These are phyloP conservation scores for Phalacrocorax brasilianus DNA, from an alignment of 2,113 vertebrate species.

Conservation along the genomic window DNA sequence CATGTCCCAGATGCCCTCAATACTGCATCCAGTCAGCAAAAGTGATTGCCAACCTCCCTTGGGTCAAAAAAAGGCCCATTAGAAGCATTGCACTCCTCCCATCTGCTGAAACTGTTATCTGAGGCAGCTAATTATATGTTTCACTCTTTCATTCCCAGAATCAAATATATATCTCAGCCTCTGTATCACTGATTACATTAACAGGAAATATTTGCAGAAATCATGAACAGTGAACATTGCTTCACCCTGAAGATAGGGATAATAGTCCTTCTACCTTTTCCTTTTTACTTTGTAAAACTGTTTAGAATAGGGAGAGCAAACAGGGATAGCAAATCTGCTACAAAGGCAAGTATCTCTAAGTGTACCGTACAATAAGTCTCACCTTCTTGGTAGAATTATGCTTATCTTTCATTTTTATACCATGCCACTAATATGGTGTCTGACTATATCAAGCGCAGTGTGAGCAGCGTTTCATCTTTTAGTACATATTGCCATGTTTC, in stretches of 20 bases:
- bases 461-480: neutral
- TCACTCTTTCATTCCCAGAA: constrained; percentile 12
- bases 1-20: constrained; percentile 17
- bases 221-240: neutral
- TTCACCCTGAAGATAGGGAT: neutral
- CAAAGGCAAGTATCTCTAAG: neutral
- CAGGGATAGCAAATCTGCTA: neutral
- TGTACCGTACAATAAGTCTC: neutral
- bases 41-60: neutral
- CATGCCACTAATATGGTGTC: neutral
- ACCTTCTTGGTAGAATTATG: neutral
- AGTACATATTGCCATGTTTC: neutral
- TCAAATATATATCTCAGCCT: neutral
- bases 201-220: neutral
- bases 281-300: neutral
- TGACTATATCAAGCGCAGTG: neutral
- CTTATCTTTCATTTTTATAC: neutral
- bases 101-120: constrained; percentile 33
- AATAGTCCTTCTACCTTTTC: neutral
- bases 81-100: neutral
- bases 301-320: neutral
- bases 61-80: constrained; percentile 16
- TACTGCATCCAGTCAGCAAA: neutral
- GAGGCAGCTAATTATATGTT: constrained; percentile 10
- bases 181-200: neutral